A percentile compares a stretch with the other conserved stretches of the same genome.
phyloP scores from a whole-genome alignment of 2,888 invertebrate species.

The Eumacrocentrus americanus region DNA sequence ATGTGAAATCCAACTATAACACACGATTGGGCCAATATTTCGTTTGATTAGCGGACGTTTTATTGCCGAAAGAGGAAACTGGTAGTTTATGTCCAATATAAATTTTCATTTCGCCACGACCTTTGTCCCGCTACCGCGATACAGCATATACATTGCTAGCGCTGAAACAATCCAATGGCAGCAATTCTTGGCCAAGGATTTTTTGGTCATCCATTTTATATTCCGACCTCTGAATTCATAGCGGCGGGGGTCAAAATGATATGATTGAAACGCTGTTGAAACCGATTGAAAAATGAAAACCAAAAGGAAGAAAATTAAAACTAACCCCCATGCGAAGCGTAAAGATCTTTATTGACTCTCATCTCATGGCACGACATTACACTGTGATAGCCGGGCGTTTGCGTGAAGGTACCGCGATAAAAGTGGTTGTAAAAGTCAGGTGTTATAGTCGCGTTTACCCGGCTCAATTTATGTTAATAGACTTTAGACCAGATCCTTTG shows the following conservation, averaged over 20 bases:
- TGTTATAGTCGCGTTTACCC: constrained; percentile 45
- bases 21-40: constrained; percentile 8
- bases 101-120: constrained; percentile 12
- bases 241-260: no score
- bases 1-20: background rate
- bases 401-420: constrained; percentile 49
- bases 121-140: background rate
- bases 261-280: no score
- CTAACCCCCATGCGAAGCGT: no score
- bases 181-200: no score
- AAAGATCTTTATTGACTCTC: constrained; percentile 15
- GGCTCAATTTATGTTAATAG: constrained; percentile 55
- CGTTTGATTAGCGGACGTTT: constrained; percentile 13
- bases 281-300: no score
- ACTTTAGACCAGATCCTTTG: constrained; percentile 41
- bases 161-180: no score
- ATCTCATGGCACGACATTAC: constrained; percentile 1
- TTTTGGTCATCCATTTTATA: no score
- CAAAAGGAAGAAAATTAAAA: no score
- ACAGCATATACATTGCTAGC: no score
- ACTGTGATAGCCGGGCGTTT: constrained; percentile 35
- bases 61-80: constrained; percentile 5
- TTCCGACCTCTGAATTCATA: no score
- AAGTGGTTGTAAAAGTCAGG: constrained; percentile 55
- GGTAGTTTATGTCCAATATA: constrained; percentile 7